Percentiles rank a stretch among this genome's conserved stretches.
Conservation (phyloP, 2,888 invertebrate genomes). For the Erpobdella octoculata region DNA sequence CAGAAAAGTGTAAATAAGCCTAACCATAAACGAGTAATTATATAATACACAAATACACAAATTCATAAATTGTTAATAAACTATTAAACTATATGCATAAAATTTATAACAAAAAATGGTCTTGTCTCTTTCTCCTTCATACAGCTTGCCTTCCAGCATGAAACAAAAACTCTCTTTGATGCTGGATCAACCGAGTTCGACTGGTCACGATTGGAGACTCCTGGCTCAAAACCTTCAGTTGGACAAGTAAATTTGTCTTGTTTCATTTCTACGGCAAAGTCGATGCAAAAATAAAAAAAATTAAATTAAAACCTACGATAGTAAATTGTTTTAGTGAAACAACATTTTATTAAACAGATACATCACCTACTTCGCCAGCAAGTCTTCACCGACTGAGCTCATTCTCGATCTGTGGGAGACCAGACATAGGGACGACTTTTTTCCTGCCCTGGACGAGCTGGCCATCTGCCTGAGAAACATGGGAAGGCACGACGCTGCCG, state of each 20-base stretch:
- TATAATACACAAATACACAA: too few species aligned
- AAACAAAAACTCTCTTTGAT: conserved; percentile 68
- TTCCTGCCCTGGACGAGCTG: conserved; percentile 57
- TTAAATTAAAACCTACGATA: too few species aligned
- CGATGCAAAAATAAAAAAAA: neutral
- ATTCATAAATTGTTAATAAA: too few species aligned
- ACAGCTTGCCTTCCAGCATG: conserved; percentile 35
- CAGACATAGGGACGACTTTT: conserved; percentile 71
- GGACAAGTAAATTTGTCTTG: conserved; percentile 60
- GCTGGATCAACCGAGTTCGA: conserved; percentile 76
- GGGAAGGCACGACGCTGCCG: neutral
- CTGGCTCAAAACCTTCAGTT: conserved; percentile 81
- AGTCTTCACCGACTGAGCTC: conserved; percentile 88
- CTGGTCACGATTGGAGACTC: conserved; percentile 90
- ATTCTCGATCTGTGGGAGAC: conserved; percentile 92
- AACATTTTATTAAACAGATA: too few species aligned
- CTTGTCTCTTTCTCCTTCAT: neutral
- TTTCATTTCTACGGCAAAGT: neutral
- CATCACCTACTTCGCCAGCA: conserved; percentile 90
- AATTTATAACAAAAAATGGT: too few species aligned
- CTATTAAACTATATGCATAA: too few species aligned
- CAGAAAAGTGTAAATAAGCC: too few species aligned
- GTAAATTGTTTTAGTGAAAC: too few species aligned
- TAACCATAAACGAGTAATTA: too few species aligned
- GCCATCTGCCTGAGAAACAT: neutral